These are phyloP conservation scores for Ianthella basta DNA, from an alignment of 37 sponge, comb jelly and placozoan species.

Conservation along the genomic window DNA sequence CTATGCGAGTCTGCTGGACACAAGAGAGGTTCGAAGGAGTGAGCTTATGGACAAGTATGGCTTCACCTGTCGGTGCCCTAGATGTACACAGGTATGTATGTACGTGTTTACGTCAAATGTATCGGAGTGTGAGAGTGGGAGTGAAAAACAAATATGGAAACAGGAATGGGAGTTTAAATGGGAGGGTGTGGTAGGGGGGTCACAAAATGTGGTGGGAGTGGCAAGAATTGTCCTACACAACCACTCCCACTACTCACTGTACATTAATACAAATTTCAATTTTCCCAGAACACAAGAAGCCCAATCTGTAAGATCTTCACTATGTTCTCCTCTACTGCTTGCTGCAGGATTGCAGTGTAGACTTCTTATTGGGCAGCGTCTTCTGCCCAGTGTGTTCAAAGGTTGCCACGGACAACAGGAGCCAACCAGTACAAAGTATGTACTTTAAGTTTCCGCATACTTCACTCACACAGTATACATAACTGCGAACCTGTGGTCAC, in stretches of 20 bases:
- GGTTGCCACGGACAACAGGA: conserved; percentile 20
- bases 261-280: too few species aligned
- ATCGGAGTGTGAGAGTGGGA: too few species aligned
- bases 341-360: not conserved
- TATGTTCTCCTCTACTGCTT: not conserved
- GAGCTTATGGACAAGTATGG: conserved; percentile 3
- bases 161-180: too few species aligned
- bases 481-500: too few species aligned
- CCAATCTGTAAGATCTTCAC: too few species aligned
- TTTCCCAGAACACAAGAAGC: too few species aligned
- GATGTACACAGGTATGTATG: conserved; percentile 1
- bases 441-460: not conserved
- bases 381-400: not conserved
- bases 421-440: not conserved
- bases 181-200: too few species aligned
- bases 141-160: too few species aligned
- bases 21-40: not conserved
- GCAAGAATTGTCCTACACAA: too few species aligned
- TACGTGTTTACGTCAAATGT: not conserved
- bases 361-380: conserved; percentile 4
- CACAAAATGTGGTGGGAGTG: too few species aligned
- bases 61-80: not conserved
- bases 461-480: too few species aligned
- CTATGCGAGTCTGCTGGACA: conserved; percentile 25
- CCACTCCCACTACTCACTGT: too few species aligned